phyloP scores from a whole-genome alignment of 2,113 vertebrate species.

The Nesoenas mayeri region DNA sequence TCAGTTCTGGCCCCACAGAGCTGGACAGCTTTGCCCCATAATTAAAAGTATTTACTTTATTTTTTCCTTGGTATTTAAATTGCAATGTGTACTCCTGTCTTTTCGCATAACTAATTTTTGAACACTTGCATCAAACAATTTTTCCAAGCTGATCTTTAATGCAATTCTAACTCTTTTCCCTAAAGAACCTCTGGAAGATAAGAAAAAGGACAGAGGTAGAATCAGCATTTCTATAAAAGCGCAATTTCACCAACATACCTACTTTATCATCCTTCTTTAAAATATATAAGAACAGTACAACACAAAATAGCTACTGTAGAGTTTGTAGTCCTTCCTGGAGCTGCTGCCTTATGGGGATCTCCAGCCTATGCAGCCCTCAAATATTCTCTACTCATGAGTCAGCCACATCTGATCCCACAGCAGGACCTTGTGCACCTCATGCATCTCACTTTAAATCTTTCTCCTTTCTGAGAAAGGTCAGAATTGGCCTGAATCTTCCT shows the following conservation, averaged over 20 bases:
- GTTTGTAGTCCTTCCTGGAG: neutral
- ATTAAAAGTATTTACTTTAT: neutral
- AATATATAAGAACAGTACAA: neutral
- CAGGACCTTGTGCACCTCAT: neutral
- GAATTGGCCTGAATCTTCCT: neutral
- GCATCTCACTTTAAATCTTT: neutral
- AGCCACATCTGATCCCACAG: accelerated
- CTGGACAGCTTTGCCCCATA: neutral
- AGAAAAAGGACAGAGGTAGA: neutral
- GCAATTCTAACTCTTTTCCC: neutral
- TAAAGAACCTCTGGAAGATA: neutral
- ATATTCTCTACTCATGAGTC: accelerated
- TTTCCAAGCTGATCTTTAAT: neutral
- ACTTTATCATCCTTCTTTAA: neutral
- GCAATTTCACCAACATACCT: neutral
- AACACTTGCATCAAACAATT: neutral
- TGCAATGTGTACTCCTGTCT: neutral
- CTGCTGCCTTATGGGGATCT: neutral
- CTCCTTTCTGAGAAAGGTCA: neutral
- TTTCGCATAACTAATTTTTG: neutral
- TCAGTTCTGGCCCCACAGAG: neutral
- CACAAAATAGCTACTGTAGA: neutral
- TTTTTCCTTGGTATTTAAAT: neutral
- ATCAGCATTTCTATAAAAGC: neutral
- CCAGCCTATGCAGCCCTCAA: neutral